Conservation (phyloP, 2,113 vertebrate species). For the Gulo gulo region DNA sequence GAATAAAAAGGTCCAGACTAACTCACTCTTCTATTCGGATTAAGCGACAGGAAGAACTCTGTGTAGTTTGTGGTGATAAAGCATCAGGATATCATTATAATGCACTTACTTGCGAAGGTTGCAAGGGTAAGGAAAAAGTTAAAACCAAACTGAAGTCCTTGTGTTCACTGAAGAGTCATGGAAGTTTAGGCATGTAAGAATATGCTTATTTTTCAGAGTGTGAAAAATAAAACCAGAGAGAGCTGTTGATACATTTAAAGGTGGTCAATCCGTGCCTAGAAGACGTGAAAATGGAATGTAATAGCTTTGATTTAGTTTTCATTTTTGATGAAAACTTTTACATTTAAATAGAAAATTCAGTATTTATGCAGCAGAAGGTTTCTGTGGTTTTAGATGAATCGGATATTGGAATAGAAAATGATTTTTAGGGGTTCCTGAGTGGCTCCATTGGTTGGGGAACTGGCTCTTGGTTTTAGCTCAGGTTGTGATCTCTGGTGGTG, state of each 20-base stretch:
- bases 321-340: background rate
- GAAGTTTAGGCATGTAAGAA: background rate
- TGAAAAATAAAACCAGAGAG: background rate
- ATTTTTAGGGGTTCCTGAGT: background rate
- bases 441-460: background rate
- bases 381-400: background rate
- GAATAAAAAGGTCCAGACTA: slow-evolving; percentile 84
- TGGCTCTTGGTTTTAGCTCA: background rate
- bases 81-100: slow-evolving; percentile 97
- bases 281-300: background rate
- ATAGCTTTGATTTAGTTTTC: slow-evolving; percentile 14
- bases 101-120: slow-evolving; percentile 95
- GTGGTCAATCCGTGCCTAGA: background rate
- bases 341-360: slow-evolving; percentile 10
- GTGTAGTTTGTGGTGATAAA: slow-evolving; percentile 95
- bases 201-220: slow-evolving; percentile 5
- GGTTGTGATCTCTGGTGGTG: background rate
- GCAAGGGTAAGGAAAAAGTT: slow-evolving; percentile 89
- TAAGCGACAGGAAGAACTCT: slow-evolving; percentile 93
- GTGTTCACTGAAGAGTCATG: background rate
- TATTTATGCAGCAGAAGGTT: background rate
- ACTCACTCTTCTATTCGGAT: slow-evolving; percentile 81
- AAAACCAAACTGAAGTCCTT: background rate
- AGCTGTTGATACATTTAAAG: background rate
- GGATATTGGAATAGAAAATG: background rate